Conservation (phyloP, 2,113 vertebrate genomes). For the Corythornis madagascariensis region DNA sequence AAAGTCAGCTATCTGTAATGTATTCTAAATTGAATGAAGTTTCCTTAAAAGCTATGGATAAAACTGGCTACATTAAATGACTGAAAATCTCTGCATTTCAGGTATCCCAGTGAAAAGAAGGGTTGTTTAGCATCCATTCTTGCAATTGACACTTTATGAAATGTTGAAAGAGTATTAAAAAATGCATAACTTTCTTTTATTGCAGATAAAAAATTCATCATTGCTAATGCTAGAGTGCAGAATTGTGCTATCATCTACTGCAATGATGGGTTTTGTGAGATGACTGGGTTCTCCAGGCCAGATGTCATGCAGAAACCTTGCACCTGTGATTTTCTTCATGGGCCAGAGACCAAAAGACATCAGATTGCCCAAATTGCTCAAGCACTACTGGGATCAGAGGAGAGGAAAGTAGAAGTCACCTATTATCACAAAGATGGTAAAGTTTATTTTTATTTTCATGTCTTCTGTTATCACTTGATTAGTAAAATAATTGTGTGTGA, state of each 20-base stretch:
- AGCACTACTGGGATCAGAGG: conserved; percentile 92
- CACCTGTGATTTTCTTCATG: conserved; percentile 97
- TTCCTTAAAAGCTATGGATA: background rate
- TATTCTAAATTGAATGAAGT: background rate
- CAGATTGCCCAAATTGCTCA: conserved; percentile 91
- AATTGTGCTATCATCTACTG: conserved; percentile 99
- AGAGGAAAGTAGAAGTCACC: conserved; percentile 95
- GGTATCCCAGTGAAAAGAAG: conserved; percentile 32
- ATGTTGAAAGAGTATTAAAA: conserved; percentile 61
- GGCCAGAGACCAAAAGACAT: conserved; percentile 89
- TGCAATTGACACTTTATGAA: background rate
- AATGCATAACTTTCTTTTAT: conserved; percentile 66
- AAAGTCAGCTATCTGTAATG: background rate
- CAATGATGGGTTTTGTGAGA: conserved; percentile 98
- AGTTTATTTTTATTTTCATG: conserved; percentile 47
- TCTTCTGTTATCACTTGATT: background rate
- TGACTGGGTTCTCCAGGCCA: conserved; percentile 97
- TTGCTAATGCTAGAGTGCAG: conserved; percentile 97
- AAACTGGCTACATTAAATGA: background rate
- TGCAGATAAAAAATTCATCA: conserved; percentile 98
- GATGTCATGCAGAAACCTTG: conserved; percentile 99
- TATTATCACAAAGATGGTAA: conserved; percentile 99
- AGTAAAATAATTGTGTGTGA: background rate
- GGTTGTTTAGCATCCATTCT: background rate
- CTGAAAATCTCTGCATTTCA: conserved; percentile 17